Percentiles rank a stretch among this genome's conserved stretches.
Evolutionary conservation across 2,888 invertebrate genomes (phyloP).

Genomic region (Aricia artaxerxes): DNA sequence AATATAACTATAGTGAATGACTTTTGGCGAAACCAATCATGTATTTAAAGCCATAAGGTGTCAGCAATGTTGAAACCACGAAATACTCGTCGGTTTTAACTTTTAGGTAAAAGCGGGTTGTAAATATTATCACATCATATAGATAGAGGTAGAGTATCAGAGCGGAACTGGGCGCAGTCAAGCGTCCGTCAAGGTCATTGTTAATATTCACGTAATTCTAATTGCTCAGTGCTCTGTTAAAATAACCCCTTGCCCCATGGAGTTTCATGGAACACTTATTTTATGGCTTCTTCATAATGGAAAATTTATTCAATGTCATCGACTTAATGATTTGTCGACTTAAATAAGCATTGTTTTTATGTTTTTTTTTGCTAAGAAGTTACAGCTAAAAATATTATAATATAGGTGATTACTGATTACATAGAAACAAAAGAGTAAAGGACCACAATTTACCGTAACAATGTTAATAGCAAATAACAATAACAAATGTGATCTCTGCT

Average conservation of each 20-base stretch:
- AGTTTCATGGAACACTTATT: constrained; percentile 1
- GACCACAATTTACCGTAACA: neutral
- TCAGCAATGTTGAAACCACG: too few species aligned
- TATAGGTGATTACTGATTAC: neutral
- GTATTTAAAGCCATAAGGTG: too few species aligned
- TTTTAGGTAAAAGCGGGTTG: neutral
- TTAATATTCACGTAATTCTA: constrained; percentile 25
- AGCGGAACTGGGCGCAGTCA: constrained; percentile 20
- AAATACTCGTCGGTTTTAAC: too few species aligned
- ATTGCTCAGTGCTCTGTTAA: constrained; percentile 19
- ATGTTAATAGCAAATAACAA: constrained; percentile 3
- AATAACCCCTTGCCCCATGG: neutral
- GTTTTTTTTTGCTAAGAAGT: neutral
- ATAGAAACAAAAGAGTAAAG: neutral
- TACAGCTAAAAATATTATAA: neutral
- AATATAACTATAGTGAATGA: too few species aligned
- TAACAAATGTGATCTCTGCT: neutral
- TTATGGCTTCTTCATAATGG: neutral
- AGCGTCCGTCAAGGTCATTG: constrained; percentile 23
- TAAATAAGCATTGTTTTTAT: neutral
- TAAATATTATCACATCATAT: constrained; percentile 7
- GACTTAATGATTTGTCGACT: neutral
- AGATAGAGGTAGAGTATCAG: neutral
- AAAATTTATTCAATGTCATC: neutral
- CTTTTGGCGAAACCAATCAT: too few species aligned